These are phyloP conservation scores for Campylorhamphus procurvoides DNA, from an alignment of 2,113 vertebrate genomes.

Conservation along the genomic window DNA sequence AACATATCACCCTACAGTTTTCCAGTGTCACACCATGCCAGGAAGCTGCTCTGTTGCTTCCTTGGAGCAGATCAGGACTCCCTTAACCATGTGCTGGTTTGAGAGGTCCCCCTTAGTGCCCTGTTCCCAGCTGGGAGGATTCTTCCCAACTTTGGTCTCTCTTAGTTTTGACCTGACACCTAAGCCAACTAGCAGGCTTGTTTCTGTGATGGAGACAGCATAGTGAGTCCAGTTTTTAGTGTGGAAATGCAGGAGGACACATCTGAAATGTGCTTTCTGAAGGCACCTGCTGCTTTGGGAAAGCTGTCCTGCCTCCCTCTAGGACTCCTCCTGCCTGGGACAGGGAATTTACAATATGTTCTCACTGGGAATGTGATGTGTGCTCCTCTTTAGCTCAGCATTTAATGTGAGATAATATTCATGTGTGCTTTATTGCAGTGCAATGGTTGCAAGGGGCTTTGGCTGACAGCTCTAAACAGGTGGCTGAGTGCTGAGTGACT, in stretches of 20 bases:
- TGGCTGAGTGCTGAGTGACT: conserved; percentile 48
- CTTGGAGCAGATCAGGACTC: not conserved
- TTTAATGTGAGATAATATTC: not conserved
- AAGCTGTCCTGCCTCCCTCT: not conserved
- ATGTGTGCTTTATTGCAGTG: not conserved
- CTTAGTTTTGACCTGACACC: not conserved
- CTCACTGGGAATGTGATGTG: not conserved
- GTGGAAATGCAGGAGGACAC: not conserved
- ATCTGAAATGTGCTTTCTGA: not conserved
- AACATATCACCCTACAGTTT: not conserved
- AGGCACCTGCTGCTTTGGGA: not conserved
- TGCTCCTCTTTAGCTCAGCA: not conserved
- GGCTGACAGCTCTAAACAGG: conserved; percentile 45
- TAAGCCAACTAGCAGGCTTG: not conserved
- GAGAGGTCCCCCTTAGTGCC: not conserved
- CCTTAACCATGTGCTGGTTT: not conserved
- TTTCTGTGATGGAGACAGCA: not conserved
- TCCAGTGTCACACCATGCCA: not conserved
- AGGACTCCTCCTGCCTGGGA: not conserved
- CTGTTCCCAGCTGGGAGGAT: not conserved
- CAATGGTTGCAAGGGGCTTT: not conserved
- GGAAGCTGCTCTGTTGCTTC: not conserved
- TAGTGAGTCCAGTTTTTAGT: not conserved
- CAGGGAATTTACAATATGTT: not conserved
- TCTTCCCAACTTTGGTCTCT: not conserved